Percentiles rank a stretch among this genome's conserved stretches.
These are phyloP conservation scores for Apteryx owenii DNA, from an alignment of 2,113 vertebrate genomes.

Conservation along the genomic window DNA sequence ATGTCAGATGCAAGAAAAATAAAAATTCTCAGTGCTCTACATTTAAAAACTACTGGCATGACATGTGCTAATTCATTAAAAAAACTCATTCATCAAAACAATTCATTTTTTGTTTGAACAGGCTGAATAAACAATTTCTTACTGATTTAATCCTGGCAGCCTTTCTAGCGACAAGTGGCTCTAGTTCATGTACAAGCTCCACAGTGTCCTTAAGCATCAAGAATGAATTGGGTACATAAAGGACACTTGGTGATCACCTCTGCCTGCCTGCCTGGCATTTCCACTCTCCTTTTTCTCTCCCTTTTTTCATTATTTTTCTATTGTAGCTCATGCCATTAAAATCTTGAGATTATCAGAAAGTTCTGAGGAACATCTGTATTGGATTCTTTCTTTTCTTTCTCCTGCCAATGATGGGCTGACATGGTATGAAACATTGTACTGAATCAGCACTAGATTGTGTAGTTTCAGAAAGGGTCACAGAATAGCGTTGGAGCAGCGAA, in stretches of 20 bases:
- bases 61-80: conserved; percentile 75
- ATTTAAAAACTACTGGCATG: conserved; percentile 77
- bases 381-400: conserved; percentile 41
- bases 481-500: conserved; percentile 32
- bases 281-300: not conserved
- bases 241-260: conserved; percentile 69
- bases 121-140: conserved; percentile 78
- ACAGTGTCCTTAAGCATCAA: conserved; percentile 74
- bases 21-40: conserved; percentile 70
- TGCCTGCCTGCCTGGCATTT: conserved; percentile 41
- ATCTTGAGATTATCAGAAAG: conserved; percentile 57
- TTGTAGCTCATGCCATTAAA: conserved; percentile 50
- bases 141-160: conserved; percentile 73
- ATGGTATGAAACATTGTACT: conserved; percentile 1
- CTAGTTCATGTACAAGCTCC: conserved; percentile 55
- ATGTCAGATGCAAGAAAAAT: conserved; percentile 59
- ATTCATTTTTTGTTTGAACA: conserved; percentile 81
- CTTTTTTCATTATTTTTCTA: conserved; percentile 30
- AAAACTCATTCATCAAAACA: conserved; percentile 81
- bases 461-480: conserved; percentile 58
- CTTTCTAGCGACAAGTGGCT: conserved; percentile 69
- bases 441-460: conserved; percentile 52
- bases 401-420: conserved; percentile 49
- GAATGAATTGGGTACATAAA: conserved; percentile 42
- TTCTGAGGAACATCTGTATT: conserved; percentile 37